Evolutionary conservation across 2,888 invertebrate species (phyloP), one percentile per base, ranked within the genome.

Genomic region (Lycia hirtaria): DNA sequence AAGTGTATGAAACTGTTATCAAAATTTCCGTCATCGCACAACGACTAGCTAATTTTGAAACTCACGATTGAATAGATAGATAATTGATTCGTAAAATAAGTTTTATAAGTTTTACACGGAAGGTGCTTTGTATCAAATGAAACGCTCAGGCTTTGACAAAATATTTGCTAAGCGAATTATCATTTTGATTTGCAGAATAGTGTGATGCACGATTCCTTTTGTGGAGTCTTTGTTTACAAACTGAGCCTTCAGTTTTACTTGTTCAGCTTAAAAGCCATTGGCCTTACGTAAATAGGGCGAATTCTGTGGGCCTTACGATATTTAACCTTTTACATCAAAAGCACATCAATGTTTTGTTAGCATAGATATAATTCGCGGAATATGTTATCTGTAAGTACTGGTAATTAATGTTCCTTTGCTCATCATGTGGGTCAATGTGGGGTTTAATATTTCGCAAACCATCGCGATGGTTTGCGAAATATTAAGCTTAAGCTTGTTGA

Each of bases 121-220:
- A n/a, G n/a, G n/a, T n/a, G n/a, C 4, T 9, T 12, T 47, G 49
- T 62, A 53, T 74, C 73, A 77, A 84, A 85, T 78, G 56, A 76
- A 70, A 56, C 45, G 72, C 75, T 84, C 83, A 83, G 83, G 83
- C 33, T 65, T 63, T 56, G 51, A 24, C 44, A 71, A 72, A 81
- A 79, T 80, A 81, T 87, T 85, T 75, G 69, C 65, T 67, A 72
- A 67, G 65, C 60, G 45, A 71, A 81, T 86, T 78, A 78, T 63
- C 71, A 67, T 68, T 66, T 59, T 53, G 60, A 61, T 61, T 68
- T 60, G 71, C 64, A 57, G 72, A 71, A 20, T 52, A 65, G 73
- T 69, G 75, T 74, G 73, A 64, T 54, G 64, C 85, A 83, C 83
- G 84, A 75, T 66, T 56, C 51, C 60, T 65, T 60, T 76, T 62